phyloP scores from a whole-genome alignment of 2,888 invertebrate species.

The Andrena praecox region DNA sequence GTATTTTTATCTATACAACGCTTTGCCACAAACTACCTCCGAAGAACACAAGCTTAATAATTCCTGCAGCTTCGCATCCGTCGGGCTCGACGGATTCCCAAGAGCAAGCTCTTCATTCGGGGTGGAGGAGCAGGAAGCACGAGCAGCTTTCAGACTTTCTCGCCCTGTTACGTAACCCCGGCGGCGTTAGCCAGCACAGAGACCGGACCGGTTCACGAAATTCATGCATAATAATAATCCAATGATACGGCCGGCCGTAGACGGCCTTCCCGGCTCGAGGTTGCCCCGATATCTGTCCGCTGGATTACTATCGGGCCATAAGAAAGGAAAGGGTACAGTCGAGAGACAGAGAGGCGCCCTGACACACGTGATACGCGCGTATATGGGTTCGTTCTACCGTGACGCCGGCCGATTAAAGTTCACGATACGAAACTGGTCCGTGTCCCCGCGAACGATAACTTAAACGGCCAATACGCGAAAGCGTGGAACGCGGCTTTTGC shows the following conservation, averaged over 20 bases:
- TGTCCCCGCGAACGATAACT: slow-evolving; percentile 36
- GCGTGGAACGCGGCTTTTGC: slow-evolving; percentile 29
- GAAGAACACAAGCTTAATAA: no score
- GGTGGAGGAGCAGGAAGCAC: slow-evolving; percentile 9
- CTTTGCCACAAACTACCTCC: no score
- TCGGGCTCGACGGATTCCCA: no score
- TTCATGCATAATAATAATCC: slow-evolving; percentile 60
- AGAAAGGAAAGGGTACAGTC: slow-evolving; percentile 51
- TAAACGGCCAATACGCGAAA: slow-evolving; percentile 52
- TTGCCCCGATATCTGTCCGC: slow-evolving; percentile 62
- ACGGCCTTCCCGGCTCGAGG: slow-evolving; percentile 74
- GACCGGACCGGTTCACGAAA: slow-evolving; percentile 53
- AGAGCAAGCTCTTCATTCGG: slow-evolving; percentile 10
- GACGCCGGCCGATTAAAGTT: slow-evolving; percentile 61
- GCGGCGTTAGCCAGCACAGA: slow-evolving; percentile 25
- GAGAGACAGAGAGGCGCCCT: slow-evolving; percentile 54
- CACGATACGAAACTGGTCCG: slow-evolving; percentile 63
- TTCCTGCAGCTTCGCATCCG: no score
- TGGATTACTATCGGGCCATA: slow-evolving; percentile 63
- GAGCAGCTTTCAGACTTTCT: slow-evolving; percentile 40
- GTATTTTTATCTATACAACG: no score
- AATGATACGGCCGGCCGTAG: slow-evolving; percentile 50
- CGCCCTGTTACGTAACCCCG: slow-evolving; percentile 41
- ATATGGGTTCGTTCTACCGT: slow-evolving; percentile 64
- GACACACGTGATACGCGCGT: slow-evolving; percentile 59